Evolutionary conservation across 2,113 vertebrate genomes (phyloP).

Genomic region (Microcebus griseorufus): DNA sequence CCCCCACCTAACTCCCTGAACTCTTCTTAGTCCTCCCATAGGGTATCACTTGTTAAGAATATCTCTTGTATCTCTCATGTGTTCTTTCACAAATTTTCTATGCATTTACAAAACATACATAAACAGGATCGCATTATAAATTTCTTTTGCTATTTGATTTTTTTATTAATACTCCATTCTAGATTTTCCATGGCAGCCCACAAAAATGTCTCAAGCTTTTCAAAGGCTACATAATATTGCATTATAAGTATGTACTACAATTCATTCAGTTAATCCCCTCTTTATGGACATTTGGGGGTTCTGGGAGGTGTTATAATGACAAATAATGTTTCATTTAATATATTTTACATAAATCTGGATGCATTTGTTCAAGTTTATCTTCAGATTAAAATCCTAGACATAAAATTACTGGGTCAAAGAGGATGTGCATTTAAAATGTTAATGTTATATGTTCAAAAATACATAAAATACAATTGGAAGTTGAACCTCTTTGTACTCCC

Average conservation of each 20-base stretch:
- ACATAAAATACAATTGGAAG: neutral
- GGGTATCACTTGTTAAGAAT: no score
- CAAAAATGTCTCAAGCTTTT: neutral
- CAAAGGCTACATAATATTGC: neutral
- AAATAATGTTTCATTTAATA: neutral
- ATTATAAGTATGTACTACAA: neutral
- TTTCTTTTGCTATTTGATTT: neutral
- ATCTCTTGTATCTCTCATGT: neutral
- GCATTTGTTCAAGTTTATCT: neutral
- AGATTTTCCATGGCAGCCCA: neutral
- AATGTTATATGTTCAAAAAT: neutral
- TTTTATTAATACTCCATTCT: neutral
- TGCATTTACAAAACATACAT: neutral
- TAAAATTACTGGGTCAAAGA: neutral
- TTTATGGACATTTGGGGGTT: neutral
- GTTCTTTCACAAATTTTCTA: neutral
- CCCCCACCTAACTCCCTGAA: neutral
- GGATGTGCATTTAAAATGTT: neutral
- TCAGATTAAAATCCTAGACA: neutral
- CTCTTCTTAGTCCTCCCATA: neutral
- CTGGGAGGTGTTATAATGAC: neutral
- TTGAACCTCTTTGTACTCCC: neutral
- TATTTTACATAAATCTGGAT: neutral
- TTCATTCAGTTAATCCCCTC: neutral
- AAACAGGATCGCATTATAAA: neutral